These are phyloP conservation scores for Mantis religiosa DNA, from an alignment of 2,888 invertebrate species.

Conservation along the genomic window DNA sequence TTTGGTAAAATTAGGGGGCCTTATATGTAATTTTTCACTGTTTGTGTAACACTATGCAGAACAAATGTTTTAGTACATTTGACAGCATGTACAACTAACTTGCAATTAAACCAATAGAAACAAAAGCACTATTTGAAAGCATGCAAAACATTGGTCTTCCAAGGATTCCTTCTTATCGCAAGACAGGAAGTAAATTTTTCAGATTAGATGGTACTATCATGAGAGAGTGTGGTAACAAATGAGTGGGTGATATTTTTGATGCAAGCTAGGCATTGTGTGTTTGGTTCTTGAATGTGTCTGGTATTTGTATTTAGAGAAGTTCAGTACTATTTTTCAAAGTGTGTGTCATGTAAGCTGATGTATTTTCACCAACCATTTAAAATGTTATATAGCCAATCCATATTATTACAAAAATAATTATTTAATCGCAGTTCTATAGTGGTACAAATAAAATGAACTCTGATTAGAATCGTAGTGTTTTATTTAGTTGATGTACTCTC, in stretches of 20 bases:
- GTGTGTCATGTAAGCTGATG: not conserved
- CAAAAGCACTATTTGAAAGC: too few species aligned
- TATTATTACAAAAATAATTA: not conserved
- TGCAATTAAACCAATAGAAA: too few species aligned
- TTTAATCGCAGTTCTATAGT: not conserved
- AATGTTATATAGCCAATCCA: not conserved
- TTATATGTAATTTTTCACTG: too few species aligned
- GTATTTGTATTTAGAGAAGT: not conserved
- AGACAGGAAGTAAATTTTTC: not conserved
- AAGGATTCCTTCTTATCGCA: not conserved
- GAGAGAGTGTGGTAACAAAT: not conserved
- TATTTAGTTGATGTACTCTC: not conserved
- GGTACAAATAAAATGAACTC: not conserved
- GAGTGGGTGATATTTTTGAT: conserved; percentile 19
- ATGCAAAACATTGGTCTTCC: not conserved
- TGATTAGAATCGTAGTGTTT: not conserved
- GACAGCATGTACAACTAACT: too few species aligned
- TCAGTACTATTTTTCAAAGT: not conserved
- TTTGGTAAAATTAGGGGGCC: too few species aligned
- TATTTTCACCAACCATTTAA: not conserved
- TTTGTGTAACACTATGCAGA: too few species aligned
- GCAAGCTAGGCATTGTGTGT: conserved; percentile 16
- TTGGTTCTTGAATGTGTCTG: conserved; percentile 22
- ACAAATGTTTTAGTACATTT: too few species aligned
- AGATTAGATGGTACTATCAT: not conserved